Evolutionary conservation across 2,888 invertebrate genomes (phyloP).

Genomic region (Drosophila recens): DNA sequence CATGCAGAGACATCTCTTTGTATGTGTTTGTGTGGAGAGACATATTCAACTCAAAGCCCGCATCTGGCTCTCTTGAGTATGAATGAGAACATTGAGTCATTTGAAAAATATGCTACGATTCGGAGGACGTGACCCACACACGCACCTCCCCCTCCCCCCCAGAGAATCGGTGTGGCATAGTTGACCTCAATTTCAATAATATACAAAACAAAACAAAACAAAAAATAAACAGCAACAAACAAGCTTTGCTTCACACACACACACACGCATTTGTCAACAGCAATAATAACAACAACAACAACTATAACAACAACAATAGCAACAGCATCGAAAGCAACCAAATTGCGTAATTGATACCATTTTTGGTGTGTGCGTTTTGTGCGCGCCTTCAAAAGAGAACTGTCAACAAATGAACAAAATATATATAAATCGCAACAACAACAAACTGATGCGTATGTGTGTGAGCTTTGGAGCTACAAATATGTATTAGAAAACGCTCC

Average conservation of each 20-base stretch:
- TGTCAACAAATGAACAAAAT: conserved; percentile 39
- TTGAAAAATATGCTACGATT: conserved; percentile 37
- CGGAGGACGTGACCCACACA: conserved; percentile 35
- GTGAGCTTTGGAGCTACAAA: conserved; percentile 51
- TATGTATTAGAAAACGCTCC: conserved; percentile 70
- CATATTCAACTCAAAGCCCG: conserved; percentile 18
- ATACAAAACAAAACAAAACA: conserved; percentile 9
- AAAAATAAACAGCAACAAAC: conserved; percentile 16
- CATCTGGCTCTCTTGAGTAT: conserved; percentile 18
- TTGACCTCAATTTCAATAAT: conserved; percentile 49
- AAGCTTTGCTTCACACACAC: conserved; percentile 17
- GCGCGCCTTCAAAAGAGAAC: conserved; percentile 47
- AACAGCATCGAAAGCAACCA: conserved; percentile 32
- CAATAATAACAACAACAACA: conserved; percentile 8
- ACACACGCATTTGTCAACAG: conserved; percentile 24
- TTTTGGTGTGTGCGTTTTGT: conserved; percentile 57
- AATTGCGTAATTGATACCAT: conserved; percentile 77
- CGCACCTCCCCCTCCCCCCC: not conserved
- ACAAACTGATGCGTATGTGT: conserved; percentile 20
- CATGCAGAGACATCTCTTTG: not conserved
- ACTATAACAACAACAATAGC: conserved; percentile 23
- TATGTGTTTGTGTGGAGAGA: not conserved
- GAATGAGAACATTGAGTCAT: conserved; percentile 30
- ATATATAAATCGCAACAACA: conserved; percentile 11
- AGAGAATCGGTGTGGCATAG: conserved; percentile 1